phyloP scores from a whole-genome alignment of 2,113 vertebrate species.

The Symphodus melops region DNA sequence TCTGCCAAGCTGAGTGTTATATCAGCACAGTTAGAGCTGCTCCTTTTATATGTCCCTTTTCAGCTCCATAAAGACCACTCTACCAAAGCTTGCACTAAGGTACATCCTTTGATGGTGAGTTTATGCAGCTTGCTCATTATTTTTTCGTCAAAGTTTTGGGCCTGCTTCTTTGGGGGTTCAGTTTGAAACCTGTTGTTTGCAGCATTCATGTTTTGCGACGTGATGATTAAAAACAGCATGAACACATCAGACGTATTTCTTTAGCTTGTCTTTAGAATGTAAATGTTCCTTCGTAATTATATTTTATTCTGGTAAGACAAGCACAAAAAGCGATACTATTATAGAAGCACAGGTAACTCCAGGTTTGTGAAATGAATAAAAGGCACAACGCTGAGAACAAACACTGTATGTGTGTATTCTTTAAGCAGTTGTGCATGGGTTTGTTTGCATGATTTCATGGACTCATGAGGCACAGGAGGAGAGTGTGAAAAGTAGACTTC shows the following conservation, averaged over 20 bases:
- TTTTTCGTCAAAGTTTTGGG: not conserved
- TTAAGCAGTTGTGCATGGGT: slow-evolving; percentile 4
- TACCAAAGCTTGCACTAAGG: no score
- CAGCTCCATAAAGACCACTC: no score
- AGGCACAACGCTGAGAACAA: not conserved
- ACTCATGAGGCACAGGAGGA: slow-evolving; percentile 37
- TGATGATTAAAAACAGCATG: not conserved
- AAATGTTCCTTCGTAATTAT: slow-evolving; percentile 37
- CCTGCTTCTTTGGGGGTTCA: not conserved
- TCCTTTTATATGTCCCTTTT: no score
- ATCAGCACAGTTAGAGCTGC: no score
- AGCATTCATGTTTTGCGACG: slow-evolving; percentile 10
- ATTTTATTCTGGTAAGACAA: slow-evolving; percentile 37
- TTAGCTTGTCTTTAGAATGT: not conserved
- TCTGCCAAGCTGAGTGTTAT: no score
- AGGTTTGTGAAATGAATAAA: slow-evolving; percentile 22
- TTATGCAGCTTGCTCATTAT: not conserved
- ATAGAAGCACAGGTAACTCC: not conserved
- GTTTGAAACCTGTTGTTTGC: slow-evolving; percentile 24
- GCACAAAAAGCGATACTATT: slow-evolving; percentile 14
- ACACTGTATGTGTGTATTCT: not conserved
- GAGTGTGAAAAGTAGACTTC: slow-evolving; percentile 27
- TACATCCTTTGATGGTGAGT: no score
- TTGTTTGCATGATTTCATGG: slow-evolving; percentile 25
- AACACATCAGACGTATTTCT: not conserved